Evolutionary conservation across 2,113 vertebrate species (phyloP).

Genomic region (Heloderma charlesbogerti): DNA sequence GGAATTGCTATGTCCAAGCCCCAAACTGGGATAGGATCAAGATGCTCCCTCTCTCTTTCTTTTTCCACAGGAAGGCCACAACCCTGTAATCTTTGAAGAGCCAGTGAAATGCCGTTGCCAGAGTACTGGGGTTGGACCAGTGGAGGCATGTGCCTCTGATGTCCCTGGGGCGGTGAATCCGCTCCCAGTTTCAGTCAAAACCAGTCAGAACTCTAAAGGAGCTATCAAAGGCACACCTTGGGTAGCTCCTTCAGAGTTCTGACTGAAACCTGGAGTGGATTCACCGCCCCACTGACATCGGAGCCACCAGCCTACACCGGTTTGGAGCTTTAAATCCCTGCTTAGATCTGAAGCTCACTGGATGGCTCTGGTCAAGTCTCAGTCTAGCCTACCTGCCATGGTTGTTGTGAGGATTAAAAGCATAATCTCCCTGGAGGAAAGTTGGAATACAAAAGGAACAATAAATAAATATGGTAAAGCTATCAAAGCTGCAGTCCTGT

Average conservation of each 20-base stretch:
- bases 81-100: background rate
- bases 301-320: too few species aligned
- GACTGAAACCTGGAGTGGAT: too few species aligned
- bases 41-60: background rate
- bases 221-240: too few species aligned
- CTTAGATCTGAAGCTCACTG: background rate
- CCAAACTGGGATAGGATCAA: background rate
- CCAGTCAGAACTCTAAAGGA: too few species aligned
- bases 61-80: background rate
- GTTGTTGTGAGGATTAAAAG: background rate
- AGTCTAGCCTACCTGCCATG: background rate
- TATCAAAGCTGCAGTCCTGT: background rate
- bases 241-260: too few species aligned
- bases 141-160: too few species aligned
- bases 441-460: background rate
- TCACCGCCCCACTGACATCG: too few species aligned
- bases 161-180: too few species aligned
- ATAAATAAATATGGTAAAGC: background rate
- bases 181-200: too few species aligned
- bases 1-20: background rate
- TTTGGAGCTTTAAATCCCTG: background rate
- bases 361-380: background rate
- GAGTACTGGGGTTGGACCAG: too few species aligned
- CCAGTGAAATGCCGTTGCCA: background rate
- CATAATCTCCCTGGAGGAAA: background rate